A percentile compares a stretch with the other conserved stretches of the same genome.
Evolutionary conservation across 2,113 vertebrate genomes (phyloP).

Genomic region (Parus major): DNA sequence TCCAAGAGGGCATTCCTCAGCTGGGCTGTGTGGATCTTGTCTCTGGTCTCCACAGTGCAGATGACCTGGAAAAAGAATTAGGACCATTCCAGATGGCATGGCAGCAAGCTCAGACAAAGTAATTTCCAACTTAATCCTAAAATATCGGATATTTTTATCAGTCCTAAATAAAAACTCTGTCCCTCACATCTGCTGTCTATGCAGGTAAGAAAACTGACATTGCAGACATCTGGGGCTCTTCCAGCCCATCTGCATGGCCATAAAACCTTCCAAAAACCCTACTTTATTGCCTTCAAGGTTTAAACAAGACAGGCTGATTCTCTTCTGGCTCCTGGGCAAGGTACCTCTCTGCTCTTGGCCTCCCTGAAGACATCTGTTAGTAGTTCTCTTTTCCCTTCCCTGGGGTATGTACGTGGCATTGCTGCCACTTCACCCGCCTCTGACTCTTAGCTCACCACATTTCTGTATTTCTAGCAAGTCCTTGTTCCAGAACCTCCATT

Average conservation of each 20-base stretch:
- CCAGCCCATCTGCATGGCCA: neutral
- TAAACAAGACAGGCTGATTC: neutral
- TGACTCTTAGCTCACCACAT: neutral
- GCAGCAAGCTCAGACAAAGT: neutral
- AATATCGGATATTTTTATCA: neutral
- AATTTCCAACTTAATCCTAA: neutral
- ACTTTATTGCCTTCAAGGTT: neutral
- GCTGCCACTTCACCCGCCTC: neutral
- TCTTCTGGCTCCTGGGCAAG: neutral
- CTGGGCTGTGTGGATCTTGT: slow-evolving; percentile 82
- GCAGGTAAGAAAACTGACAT: neutral
- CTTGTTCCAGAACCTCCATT: neutral
- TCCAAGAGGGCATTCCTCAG: slow-evolving; percentile 78
- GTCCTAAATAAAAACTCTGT: neutral
- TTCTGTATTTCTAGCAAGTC: neutral
- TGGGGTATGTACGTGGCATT: neutral
- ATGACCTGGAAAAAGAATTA: slow-evolving; percentile 79
- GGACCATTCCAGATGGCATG: neutral
- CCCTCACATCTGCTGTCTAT: fast-evolving
- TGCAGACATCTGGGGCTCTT: neutral
- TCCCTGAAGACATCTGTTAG: neutral
- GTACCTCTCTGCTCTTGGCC: neutral
- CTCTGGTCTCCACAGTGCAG: slow-evolving; percentile 87
- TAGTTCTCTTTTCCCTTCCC: neutral
- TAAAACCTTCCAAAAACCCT: neutral